Base-by-base conservation (phyloP, 1,140 invertebrate genomes). In the Zaprionus tsacasi region DNA sequence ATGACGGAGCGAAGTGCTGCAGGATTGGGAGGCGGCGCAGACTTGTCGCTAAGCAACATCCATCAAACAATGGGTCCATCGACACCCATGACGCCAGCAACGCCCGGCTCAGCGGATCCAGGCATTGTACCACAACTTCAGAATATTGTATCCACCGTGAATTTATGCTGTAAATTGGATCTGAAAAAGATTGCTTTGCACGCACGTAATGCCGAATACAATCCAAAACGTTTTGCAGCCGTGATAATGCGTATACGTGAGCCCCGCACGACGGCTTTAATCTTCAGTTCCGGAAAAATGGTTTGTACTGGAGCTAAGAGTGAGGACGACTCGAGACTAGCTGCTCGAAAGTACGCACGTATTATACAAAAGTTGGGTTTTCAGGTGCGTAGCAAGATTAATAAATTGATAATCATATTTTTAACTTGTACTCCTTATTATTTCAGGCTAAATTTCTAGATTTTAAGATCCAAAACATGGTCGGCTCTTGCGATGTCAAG, bases 401-500 rank as follows among this genome's bases (percentile, higher is more conserved):
- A 21, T 43, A 67, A n/a, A 11, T 38, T 38, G n/a, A 55, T 10
- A 2, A 27, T 3, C 5, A 27, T 2, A 25, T 25, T n/a, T 55
- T 4, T 43, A 15, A 33, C 33, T 15, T n/a, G 2, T 21, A 11
- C 58, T 50, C 76, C 71, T 76, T 79, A 54, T 48, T 59, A 0
- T 95, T 95, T 65, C 94, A 99, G 95, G 99, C 99, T 6, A 99
- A 99, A 93, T 99, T 99, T 93, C 94, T 99, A 57, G 98, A 99
- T 91, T 99, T 99, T 92, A 99, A 99, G 95, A 99, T 99, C 79
- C 99, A 99, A 94, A 99, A 99, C 92, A 99, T 99, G 98, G 99
- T 99, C 48, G 99, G 98, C 11, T 99, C 98, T 91, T 99, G 98
- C 94, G 99, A 99, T 94, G 98, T 99, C 0, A 99, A 99, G 93